Conservation (phyloP, 1,140 invertebrate species). For the Drosophila murphyi region DNA sequence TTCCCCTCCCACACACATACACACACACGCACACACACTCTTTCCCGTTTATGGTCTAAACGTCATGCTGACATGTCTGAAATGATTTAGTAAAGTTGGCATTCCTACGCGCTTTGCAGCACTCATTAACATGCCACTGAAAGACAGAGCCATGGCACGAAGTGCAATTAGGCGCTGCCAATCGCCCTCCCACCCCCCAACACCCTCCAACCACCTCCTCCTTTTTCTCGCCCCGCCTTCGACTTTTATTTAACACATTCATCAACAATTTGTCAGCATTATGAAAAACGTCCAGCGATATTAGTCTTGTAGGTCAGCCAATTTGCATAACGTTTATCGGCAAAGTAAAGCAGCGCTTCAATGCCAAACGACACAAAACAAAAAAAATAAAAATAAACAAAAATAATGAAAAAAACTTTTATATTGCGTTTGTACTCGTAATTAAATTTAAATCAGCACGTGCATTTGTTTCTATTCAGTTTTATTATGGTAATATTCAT, state of each 20-base stretch:
- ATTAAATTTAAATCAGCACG: conserved; percentile 77
- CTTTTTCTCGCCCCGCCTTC: neutral
- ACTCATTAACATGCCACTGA: conserved; percentile 63
- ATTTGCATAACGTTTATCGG: conserved; percentile 76
- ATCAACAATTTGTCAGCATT: conserved; percentile 80
- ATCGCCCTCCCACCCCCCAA: neutral
- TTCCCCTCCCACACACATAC: conserved; percentile 5
- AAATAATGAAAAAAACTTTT: conserved; percentile 5
- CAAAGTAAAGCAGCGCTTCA: conserved; percentile 26
- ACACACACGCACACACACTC: conserved; percentile 10
- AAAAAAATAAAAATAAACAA: conserved; percentile 39
- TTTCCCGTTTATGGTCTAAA: conserved; percentile 23
- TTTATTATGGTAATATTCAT: conserved; percentile 30
- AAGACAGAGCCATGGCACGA: conserved; percentile 37
- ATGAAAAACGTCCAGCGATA: conserved; percentile 47
- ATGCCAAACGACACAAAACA: conserved; percentile 49
- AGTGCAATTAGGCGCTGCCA: conserved; percentile 36
- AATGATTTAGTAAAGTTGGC: conserved; percentile 77
- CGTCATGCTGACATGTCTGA: conserved; percentile 65
- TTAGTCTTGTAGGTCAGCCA: conserved; percentile 41
- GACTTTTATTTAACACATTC: conserved; percentile 66
- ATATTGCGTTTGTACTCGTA: conserved; percentile 41
- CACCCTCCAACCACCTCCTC: neutral
- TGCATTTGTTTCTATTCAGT: conserved; percentile 39
- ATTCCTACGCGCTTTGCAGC: conserved; percentile 62